A percentile compares a stretch with the other conserved stretches of the same genome.
phyloP scores from a whole-genome alignment of 2,888 invertebrate genomes.

The Agrochola circellaris region DNA sequence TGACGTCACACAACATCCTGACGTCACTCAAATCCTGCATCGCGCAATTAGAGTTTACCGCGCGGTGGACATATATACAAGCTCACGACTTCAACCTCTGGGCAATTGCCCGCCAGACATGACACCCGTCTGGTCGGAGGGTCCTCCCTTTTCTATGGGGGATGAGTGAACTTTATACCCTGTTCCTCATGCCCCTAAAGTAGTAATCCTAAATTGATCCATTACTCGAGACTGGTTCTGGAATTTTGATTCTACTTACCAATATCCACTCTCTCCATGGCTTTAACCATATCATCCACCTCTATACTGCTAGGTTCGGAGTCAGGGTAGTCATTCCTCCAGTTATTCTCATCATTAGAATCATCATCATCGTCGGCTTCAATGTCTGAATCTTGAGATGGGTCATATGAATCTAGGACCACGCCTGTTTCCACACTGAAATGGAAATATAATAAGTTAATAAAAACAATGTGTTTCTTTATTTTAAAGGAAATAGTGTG shows the following conservation, averaged over 20 bases:
- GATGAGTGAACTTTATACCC: no score
- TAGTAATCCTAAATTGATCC: no score
- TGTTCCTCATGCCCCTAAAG: no score
- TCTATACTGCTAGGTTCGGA: conserved; percentile 92
- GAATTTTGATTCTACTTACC: conserved; percentile 69
- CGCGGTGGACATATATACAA: no score
- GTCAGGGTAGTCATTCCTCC: conserved; percentile 95
- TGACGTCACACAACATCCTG: no score
- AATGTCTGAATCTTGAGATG: conserved; percentile 73
- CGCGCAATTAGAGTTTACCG: no score
- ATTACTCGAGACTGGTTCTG: not conserved
- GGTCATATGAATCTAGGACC: conserved; percentile 79
- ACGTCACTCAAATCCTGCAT: no score
- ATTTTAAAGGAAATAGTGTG: not conserved
- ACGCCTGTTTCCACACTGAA: conserved; percentile 79
- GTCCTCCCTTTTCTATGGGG: no score
- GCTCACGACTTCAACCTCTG: no score
- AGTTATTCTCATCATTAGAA: conserved; percentile 95
- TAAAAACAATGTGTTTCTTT: not conserved
- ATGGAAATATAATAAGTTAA: not conserved
- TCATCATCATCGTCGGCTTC: conserved; percentile 91
- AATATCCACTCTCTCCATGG: conserved; percentile 87
- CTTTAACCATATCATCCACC: conserved; percentile 91
- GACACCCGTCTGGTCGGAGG: no score
- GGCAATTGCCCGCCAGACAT: no score